phyloP scores from a whole-genome alignment of 1,140 invertebrate species.

The Colletes latitarsis region DNA sequence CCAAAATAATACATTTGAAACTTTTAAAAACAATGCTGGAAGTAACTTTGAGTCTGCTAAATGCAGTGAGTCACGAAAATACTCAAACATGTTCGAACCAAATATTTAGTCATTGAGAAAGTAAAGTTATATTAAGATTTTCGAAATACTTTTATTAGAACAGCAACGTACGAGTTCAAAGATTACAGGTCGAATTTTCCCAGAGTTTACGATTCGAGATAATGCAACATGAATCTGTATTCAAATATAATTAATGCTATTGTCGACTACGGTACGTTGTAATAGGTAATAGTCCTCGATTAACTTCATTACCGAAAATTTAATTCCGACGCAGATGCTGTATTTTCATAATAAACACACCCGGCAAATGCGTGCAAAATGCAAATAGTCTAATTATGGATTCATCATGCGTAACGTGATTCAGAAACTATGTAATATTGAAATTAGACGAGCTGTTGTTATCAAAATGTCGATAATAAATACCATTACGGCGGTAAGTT shows the following conservation, averaged over 20 bases:
- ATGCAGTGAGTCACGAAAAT: no score
- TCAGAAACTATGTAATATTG: slow-evolving; percentile 13
- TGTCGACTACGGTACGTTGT: not conserved
- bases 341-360: slow-evolving; percentile 40
- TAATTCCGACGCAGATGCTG: slow-evolving; percentile 30
- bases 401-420: slow-evolving; percentile 22
- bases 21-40: no score
- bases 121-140: no score
- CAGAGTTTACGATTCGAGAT: not conserved
- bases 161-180: no score
- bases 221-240: not conserved
- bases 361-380: not conserved
- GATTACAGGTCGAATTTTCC: no score
- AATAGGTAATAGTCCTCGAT: slow-evolving; percentile 2
- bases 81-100: no score
- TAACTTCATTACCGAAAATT: slow-evolving; percentile 52
- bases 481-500: not conserved
- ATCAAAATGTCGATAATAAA: not conserved
- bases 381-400: slow-evolving; percentile 36
- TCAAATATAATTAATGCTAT: slow-evolving; percentile 3
- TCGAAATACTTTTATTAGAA: no score
- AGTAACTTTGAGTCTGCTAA: no score
- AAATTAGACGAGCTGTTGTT: slow-evolving; percentile 1
- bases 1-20: no score
- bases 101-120: no score